Base-by-base conservation (phyloP, 2,888 invertebrate species). In the Maniola hyperantus region DNA sequence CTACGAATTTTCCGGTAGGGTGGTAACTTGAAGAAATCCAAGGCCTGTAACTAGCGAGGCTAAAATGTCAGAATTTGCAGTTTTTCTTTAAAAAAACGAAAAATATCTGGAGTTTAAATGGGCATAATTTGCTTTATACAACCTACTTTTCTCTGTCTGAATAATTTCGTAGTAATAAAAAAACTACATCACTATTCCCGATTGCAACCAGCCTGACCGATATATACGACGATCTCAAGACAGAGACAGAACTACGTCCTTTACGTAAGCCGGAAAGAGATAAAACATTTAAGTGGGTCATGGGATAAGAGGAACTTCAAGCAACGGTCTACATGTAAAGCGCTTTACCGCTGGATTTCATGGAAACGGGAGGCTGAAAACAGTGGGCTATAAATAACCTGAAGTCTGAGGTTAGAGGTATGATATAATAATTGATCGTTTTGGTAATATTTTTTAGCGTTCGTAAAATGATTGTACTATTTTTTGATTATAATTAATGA, bases 161-260 rank as follows among this genome's bases (percentile, higher is more conserved):
- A 57, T 57, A 57, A 57, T 57, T 54, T 57, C n/a, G 42, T 42
- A 57, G 57, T 39, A 39, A 42, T 39, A 39, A 42, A 42, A 20
- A 55, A 65, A 53, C 65, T 62, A 71, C 86, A 77, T 82, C 86
- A 80, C 79, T 82, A 82, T 84, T 87, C 84, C 87, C 84, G 84
- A 87, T 85, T 83, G 84, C 84, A 86, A 87, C 84, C 82, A 83
- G 79, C 82, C 83, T 90, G 89, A 88, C 89, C 90, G 89, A 90
- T 85, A 87, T 91, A 82, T 75, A 82, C 77, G 79, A 77, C 88
- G 89, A 90, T 90, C 90, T 89, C 89, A 88, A 75, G 82, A 87
- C 59, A 75, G 79, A 77, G 88, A 89, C 68, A 67, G 62, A 70
- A 60, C 71, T 77, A 85, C 70, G 69, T 62, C 39, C 48, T 64